Conservation (phyloP, 2,888 invertebrate genomes). For the Pollenia angustigena region DNA sequence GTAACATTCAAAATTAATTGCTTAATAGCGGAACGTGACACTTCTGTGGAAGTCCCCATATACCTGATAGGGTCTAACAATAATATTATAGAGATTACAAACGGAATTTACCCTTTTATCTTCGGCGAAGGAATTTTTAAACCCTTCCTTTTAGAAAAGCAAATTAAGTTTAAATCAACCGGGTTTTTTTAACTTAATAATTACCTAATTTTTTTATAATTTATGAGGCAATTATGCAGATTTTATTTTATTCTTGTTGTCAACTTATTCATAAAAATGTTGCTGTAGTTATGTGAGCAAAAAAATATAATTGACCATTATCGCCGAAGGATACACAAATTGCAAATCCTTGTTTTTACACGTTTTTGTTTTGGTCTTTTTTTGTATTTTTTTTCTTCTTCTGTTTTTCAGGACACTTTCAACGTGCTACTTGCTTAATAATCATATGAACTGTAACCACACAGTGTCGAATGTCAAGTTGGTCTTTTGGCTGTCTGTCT, state of each 20-base stretch:
- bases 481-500: slow-evolving; percentile 29
- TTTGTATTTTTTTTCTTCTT: neutral
- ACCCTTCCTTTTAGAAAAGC: too few relatives aligned
- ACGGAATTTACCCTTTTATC: too few relatives aligned
- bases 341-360: slow-evolving; percentile 43
- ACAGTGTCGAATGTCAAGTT: slow-evolving; percentile 56
- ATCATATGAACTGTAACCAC: slow-evolving; percentile 65
- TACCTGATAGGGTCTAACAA: too few relatives aligned
- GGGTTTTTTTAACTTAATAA: neutral
- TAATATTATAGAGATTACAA: too few relatives aligned
- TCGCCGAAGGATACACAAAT: slow-evolving; percentile 42
- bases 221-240: slow-evolving; percentile 40
- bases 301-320: slow-evolving; percentile 66
- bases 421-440: slow-evolving; percentile 53
- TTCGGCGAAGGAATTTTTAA: too few relatives aligned
- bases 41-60: too few relatives aligned
- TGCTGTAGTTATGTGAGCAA: slow-evolving; percentile 15
- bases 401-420: neutral
- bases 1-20: too few relatives aligned
- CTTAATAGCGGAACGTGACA: too few relatives aligned
- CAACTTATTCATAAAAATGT: slow-evolving; percentile 35
- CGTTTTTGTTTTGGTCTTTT: slow-evolving; percentile 22
- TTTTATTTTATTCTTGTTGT: slow-evolving; percentile 15
- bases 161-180: too few relatives aligned
- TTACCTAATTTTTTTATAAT: neutral